Evolutionary conservation across 2,797 vertebrate genomes (phyloP).

Genomic region (Saxicola maurus): DNA sequence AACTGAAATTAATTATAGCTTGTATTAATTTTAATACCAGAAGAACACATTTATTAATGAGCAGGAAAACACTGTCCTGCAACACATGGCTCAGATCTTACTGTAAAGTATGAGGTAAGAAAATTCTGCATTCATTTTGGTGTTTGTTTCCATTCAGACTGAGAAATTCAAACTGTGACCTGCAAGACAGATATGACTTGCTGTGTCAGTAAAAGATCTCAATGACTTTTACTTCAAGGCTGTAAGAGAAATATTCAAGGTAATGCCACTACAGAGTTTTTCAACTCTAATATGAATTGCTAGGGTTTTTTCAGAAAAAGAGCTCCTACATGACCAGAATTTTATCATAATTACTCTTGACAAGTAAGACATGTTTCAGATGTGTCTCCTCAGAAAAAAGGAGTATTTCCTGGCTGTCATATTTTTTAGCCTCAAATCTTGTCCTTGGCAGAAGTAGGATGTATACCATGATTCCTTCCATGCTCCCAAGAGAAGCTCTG

Average conservation of each 20-base stretch:
- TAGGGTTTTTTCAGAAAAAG: neutral
- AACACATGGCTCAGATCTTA: neutral
- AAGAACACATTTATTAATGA: neutral
- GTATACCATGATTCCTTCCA: neutral
- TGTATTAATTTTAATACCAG: neutral
- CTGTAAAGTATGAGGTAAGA: neutral
- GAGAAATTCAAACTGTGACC: neutral
- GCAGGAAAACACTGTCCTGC: neutral
- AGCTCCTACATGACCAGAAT: neutral
- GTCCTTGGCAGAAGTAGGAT: neutral
- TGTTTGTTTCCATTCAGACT: neutral
- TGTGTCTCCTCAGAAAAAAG: neutral
- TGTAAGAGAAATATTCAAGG: neutral
- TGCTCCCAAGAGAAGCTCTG: neutral
- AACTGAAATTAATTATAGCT: neutral
- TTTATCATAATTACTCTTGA: neutral
- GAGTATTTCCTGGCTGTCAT: neutral
- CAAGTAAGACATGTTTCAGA: neutral
- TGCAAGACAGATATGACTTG: neutral
- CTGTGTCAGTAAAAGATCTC: neutral
- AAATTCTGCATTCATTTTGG: neutral
- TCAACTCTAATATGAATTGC: neutral
- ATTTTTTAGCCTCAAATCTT: neutral
- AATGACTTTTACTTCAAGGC: neutral
- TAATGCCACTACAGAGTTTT: neutral